Conservation (phyloP, 1,140 invertebrate species). For the Acromyrmex charruanus region DNA sequence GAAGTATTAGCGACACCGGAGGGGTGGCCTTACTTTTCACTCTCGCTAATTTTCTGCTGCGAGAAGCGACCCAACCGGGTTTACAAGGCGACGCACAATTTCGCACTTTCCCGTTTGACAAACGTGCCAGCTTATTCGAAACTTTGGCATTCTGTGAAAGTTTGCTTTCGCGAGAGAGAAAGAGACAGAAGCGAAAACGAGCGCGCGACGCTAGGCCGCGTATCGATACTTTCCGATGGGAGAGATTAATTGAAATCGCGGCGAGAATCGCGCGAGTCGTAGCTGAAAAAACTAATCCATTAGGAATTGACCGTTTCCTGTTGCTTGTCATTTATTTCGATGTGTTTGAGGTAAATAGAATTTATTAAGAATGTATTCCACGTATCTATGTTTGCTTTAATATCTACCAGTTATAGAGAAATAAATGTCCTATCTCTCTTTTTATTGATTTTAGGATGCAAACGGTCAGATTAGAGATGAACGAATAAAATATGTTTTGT, state of each 20-base stretch:
- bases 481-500: neutral
- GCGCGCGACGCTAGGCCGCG: constrained; percentile 34
- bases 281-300: constrained; percentile 58
- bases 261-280: constrained; percentile 44
- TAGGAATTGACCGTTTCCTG: constrained; percentile 45
- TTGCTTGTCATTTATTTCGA: constrained; percentile 47
- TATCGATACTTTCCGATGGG: constrained; percentile 59
- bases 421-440: neutral
- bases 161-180: neutral
- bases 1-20: constrained; percentile 79
- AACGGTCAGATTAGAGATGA: neutral
- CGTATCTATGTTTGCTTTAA: neutral
- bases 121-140: constrained; percentile 61
- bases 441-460: neutral
- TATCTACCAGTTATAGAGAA: neutral
- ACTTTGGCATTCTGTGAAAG: constrained; percentile 34
- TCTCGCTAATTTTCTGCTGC: constrained; percentile 83
- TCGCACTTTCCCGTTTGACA: constrained; percentile 60
- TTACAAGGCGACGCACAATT: constrained; percentile 46
- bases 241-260: constrained; percentile 64
- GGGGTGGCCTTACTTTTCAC: constrained; percentile 84
- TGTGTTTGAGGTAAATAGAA: constrained; percentile 37
- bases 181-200: constrained; percentile 15
- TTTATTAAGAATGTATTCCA: constrained; percentile 5
- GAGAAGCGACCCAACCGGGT: constrained; percentile 37